These are phyloP conservation scores for Pammene fasciana DNA, from an alignment of 2,888 invertebrate species.

Conservation along the genomic window DNA sequence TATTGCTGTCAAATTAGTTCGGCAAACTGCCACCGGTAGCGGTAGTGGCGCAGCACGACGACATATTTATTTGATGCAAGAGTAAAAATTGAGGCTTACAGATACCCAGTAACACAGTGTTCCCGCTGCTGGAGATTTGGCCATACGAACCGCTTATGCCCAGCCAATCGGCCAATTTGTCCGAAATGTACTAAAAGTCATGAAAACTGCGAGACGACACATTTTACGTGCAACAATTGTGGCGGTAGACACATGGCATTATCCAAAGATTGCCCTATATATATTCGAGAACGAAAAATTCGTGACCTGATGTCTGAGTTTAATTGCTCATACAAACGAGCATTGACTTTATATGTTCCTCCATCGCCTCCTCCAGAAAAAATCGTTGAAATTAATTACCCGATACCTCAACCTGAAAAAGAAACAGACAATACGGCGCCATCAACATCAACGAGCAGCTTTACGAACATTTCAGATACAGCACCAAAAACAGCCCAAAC, in stretches of 20 bases:
- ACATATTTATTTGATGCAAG: neutral
- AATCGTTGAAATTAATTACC: no score
- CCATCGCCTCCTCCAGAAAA: no score
- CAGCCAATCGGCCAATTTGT: neutral
- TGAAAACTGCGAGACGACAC: neutral
- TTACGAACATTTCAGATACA: no score
- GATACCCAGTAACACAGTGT: slow-evolving; percentile 3
- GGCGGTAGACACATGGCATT: neutral
- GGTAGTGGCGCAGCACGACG: no score
- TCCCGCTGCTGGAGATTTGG: neutral
- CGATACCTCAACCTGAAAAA: no score
- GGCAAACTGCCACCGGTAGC: no score
- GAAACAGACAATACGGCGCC: no score
- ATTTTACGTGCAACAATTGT: neutral
- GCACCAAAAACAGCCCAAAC: no score
- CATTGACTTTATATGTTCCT: no score
- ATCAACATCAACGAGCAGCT: no score
- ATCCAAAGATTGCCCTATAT: neutral
- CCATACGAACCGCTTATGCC: neutral
- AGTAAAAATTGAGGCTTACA: neutral
- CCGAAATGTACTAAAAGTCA: neutral
- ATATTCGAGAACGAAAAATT: neutral
- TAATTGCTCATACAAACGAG: no score
- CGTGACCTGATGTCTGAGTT: neutral
- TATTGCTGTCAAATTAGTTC: no score